phyloP scores from a whole-genome alignment of 2,797 vertebrate genomes.

The Bufotes viridis region DNA sequence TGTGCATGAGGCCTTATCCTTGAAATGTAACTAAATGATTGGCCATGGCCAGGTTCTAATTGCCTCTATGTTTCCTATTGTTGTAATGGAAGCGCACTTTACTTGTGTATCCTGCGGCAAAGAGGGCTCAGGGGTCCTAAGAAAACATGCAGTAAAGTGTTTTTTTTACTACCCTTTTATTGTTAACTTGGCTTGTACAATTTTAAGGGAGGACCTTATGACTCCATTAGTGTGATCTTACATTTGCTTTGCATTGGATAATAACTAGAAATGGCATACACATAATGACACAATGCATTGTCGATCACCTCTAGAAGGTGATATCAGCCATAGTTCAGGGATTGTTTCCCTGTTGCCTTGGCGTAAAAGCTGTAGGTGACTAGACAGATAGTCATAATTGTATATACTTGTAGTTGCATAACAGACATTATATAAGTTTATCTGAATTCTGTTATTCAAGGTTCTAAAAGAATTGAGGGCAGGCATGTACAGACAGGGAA shows the following conservation, averaged over 20 bases:
- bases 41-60: slow-evolving; percentile 72
- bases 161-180: slow-evolving; percentile 75
- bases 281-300: slow-evolving; percentile 14
- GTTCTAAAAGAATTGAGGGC: not conserved
- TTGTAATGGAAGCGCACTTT: slow-evolving; percentile 70
- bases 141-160: slow-evolving; percentile 75
- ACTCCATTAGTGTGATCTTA: slow-evolving; percentile 62
- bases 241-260: slow-evolving; percentile 12
- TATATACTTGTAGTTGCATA: not conserved
- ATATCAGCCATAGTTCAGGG: not conserved
- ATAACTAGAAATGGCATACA: not conserved
- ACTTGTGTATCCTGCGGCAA: slow-evolving; percentile 69
- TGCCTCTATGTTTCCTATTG: slow-evolving; percentile 74
- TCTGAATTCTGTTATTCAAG: not conserved
- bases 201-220: slow-evolving; percentile 69
- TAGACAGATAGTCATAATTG: not conserved
- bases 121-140: slow-evolving; percentile 72
- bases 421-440: not conserved
- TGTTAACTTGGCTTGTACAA: slow-evolving; percentile 65
- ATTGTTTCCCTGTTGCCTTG: not conserved
- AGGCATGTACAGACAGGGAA: not conserved
- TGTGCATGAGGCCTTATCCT: slow-evolving; percentile 40
- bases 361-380: not conserved
- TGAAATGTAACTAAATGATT: slow-evolving; percentile 69
- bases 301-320: not conserved